These are phyloP conservation scores for Gibbula magus DNA, from an alignment of 2,888 invertebrate species.

Conservation along the genomic window DNA sequence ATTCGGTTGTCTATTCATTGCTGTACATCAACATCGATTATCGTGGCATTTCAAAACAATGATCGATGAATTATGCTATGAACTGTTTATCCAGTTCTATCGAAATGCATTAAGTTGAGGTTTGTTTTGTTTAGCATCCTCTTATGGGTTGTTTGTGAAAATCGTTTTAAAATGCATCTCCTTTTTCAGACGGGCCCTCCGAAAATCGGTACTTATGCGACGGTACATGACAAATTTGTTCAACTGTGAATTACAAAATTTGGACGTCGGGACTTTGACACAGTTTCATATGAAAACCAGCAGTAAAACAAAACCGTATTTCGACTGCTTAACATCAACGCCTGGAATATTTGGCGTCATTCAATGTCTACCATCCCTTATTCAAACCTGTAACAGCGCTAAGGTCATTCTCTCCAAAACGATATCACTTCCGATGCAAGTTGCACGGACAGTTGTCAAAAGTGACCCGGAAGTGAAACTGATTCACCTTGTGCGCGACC, in stretches of 20 bases:
- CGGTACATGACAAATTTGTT: neutral
- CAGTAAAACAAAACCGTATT: neutral
- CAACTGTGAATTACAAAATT: neutral
- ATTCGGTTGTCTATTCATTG: too few species aligned
- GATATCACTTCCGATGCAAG: neutral
- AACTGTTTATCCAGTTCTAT: too few species aligned
- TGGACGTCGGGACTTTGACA: neutral
- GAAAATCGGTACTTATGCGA: neutral
- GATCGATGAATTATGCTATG: too few species aligned
- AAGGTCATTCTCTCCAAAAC: conserved; percentile 6
- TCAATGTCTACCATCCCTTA: neutral
- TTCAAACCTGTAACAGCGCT: neutral
- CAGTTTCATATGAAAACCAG: neutral
- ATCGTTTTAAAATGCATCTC: too few species aligned
- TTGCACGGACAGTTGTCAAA: neutral
- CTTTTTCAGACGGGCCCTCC: too few species aligned
- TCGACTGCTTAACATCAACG: neutral
- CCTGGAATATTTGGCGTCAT: neutral
- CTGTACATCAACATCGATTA: too few species aligned
- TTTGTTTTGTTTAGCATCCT: too few species aligned
- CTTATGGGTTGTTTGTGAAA: too few species aligned
- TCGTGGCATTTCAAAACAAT: too few species aligned
- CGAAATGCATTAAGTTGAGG: too few species aligned
- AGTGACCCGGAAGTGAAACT: neutral
- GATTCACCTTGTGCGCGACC: conserved; percentile 6